Base-by-base conservation (phyloP, 2,888 invertebrate genomes). In the Thera britannica region DNA sequence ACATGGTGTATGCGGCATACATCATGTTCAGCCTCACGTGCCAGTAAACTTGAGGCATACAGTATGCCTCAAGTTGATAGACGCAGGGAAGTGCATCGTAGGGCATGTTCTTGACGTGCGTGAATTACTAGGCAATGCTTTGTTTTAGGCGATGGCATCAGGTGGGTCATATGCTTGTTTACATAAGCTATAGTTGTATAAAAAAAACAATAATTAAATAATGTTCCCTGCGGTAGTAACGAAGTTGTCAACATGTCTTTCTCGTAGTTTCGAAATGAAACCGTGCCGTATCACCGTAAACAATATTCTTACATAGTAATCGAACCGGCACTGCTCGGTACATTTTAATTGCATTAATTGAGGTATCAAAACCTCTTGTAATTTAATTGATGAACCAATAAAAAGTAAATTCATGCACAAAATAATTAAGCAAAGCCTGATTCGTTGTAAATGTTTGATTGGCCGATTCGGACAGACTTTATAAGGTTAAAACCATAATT, bases 401-500 rank as follows among this genome's bases (percentile, higher is more conserved):
- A 68, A 66, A 71, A 54, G 59, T 65, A 67, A 70, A 68, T 66
- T 70, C 68, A 75, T 67, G 68, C 71, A 69, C 69, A 55, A 70
- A 71, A 75, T 75, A 75, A 75, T 73, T 72, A 73, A 71, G 66
- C 68, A 57, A 62, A 69, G 79, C 78, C 82, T 66, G 65, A 66
- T 66, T 69, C 62, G 68, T 65, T 71, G 69, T 75, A 69, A 83
- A 87, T 77, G 79, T 81, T 83, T 85, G 82, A 87, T 87, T 85
- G 81, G 79, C 78, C 78, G 82, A 82, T 84, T 80, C 73, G 75
- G 67, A 54, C 67, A 77, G 74, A 63, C 74, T 79, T 77, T 72
- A 73, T 81, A 83, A 85, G 85, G 87, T 84, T 83, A 80, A 72
- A 74, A 70, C 64, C 68, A 71, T 75, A 72, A 73, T 70, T 73